Evolutionary conservation across 2,113 vertebrate species (phyloP).

Genomic region (cattle (Bos taurus)): ARS-UCD2.0 NC_037341.1:18109001-18109500

Average conservation of each 20-base stretch:
- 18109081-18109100: background rate
- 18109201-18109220: slow-evolving; percentile 43
- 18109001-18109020: background rate
- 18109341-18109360: slow-evolving; percentile 66
- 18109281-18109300: background rate
- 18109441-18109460: background rate
- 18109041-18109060: slow-evolving; percentile 7
- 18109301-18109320: background rate
- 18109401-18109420: slow-evolving; percentile 16
- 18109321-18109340: slow-evolving; percentile 9
- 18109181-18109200: background rate
- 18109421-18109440: background rate
- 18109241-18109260: background rate
- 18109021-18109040: background rate
- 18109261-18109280: background rate
- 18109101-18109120: background rate
- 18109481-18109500: background rate
- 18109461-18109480: background rate
- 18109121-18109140: background rate
- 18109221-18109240: slow-evolving; percentile 45
- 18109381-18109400: slow-evolving; percentile 50
- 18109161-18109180: background rate
- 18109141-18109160: background rate
- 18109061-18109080: background rate
- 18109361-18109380: slow-evolving; percentile 63